Evolutionary conservation across 2,888 invertebrate genomes (phyloP).

Genomic region (Polydrusus tereticollis): DNA sequence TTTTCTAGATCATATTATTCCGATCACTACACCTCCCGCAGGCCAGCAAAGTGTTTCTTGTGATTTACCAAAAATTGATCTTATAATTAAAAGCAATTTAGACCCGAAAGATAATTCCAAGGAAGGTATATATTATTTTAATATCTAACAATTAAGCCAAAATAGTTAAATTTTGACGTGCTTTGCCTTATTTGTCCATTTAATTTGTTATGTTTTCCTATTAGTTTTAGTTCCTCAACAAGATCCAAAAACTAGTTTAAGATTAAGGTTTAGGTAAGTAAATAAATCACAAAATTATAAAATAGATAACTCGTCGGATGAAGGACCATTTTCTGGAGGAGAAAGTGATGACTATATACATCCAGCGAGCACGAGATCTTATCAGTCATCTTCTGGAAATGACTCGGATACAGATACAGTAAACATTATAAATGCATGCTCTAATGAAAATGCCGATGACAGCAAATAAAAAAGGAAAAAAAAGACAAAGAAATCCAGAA

Average conservation of each 20-base stretch:
- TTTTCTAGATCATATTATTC: too few relatives aligned
- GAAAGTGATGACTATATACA: slow-evolving; percentile 25
- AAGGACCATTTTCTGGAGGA: slow-evolving; percentile 30
- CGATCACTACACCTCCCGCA: too few relatives aligned
- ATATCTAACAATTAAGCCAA: too few relatives aligned
- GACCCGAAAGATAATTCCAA: too few relatives aligned
- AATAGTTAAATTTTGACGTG: too few relatives aligned
- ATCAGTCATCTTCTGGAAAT: neutral
- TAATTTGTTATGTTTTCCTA: too few relatives aligned
- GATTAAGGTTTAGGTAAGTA: slow-evolving; percentile 22
- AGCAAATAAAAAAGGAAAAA: neutral
- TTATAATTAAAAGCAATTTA: too few relatives aligned
- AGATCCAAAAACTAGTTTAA: slow-evolving; percentile 13
- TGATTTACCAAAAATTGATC: too few relatives aligned
- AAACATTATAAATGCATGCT: neutral
- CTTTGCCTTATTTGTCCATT: too few relatives aligned
- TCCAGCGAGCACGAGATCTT: slow-evolving; percentile 7
- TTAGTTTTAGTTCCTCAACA: neutral
- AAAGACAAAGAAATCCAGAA: neutral
- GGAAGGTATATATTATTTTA: too few relatives aligned
- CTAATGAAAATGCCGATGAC: neutral
- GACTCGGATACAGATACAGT: slow-evolving; percentile 18
- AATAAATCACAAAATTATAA: neutral
- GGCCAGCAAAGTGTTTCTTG: too few relatives aligned
- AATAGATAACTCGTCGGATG: slow-evolving; percentile 21